These are phyloP conservation scores for Sylvilagus floridanus DNA, from an alignment of 2,797 vertebrate genomes.

Conservation along the genomic window DNA sequence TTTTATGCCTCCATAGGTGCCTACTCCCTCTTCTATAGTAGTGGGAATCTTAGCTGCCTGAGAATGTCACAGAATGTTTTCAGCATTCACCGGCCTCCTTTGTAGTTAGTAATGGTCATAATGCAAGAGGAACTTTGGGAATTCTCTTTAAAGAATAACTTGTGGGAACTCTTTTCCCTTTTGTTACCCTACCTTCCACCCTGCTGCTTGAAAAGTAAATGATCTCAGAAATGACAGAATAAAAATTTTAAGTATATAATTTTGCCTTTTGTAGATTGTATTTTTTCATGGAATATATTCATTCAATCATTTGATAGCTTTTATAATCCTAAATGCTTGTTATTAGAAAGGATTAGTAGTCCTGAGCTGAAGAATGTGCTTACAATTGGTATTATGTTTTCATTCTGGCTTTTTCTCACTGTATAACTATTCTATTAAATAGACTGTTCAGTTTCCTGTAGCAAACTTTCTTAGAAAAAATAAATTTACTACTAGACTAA, in stretches of 20 bases:
- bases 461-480: neutral
- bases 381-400: conserved; percentile 19
- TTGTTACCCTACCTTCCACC: neutral
- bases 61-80: neutral
- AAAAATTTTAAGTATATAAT: conserved; percentile 84
- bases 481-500: neutral
- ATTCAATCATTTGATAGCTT: neutral
- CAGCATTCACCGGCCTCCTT: neutral
- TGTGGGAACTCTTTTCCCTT: neutral
- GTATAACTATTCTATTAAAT: neutral
- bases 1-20: neutral
- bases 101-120: neutral
- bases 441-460: neutral
- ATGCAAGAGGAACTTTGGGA: neutral
- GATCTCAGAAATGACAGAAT: conserved; percentile 67
- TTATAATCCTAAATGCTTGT: conserved; percentile 45
- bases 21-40: neutral
- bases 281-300: conserved; percentile 6
- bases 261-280: conserved; percentile 71
- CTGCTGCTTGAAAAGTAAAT: neutral
- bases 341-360: conserved; percentile 59
- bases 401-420: neutral
- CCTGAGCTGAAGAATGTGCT: neutral
- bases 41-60: neutral
- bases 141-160: neutral